Percentiles rank a stretch among this genome's conserved stretches.
Evolutionary conservation across 2,113 vertebrate species (phyloP).

Genomic region (Lucifuga dentata): DNA sequence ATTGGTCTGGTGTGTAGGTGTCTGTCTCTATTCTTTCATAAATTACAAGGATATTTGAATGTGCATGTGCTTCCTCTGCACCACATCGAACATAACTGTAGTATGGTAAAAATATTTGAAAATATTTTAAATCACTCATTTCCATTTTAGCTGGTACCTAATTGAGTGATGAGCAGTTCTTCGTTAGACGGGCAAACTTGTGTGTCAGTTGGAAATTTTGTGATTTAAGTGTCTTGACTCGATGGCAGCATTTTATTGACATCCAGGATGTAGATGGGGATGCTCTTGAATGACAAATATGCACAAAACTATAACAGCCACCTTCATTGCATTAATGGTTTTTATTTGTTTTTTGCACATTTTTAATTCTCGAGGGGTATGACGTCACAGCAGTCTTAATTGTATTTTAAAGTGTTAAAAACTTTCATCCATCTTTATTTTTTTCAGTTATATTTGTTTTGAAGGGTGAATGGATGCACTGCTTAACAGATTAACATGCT

Average conservation of each 20-base stretch:
- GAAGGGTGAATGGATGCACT: slow-evolving; percentile 56
- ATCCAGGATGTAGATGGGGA: slow-evolving; percentile 9
- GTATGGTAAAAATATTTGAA: not conserved
- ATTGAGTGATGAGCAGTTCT: not conserved
- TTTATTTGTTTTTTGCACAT: slow-evolving; percentile 43
- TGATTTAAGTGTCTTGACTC: not conserved
- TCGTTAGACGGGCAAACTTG: not conserved
- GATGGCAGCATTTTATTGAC: slow-evolving; percentile 2
- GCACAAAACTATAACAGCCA: slow-evolving; percentile 37
- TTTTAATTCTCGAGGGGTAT: slow-evolving; percentile 34
- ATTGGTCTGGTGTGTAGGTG: too few relatives aligned
- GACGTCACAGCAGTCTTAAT: slow-evolving; percentile 75
- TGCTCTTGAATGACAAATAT: slow-evolving; percentile 38
- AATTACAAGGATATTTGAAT: slow-evolving; percentile 16
- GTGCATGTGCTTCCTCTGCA: not conserved
- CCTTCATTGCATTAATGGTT: slow-evolving; percentile 17
- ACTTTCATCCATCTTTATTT: slow-evolving; percentile 39
- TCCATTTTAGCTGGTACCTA: slow-evolving; percentile 11
- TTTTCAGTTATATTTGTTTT: slow-evolving; percentile 44
- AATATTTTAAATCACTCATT: not conserved
- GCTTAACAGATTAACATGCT: slow-evolving; percentile 81
- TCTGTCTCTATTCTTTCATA: not conserved
- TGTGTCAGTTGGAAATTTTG: too few relatives aligned
- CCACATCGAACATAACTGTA: not conserved
- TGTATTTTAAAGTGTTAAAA: slow-evolving; percentile 39